Base-by-base conservation (phyloP, 2,113 vertebrate species). In the Natator depressus region DNA sequence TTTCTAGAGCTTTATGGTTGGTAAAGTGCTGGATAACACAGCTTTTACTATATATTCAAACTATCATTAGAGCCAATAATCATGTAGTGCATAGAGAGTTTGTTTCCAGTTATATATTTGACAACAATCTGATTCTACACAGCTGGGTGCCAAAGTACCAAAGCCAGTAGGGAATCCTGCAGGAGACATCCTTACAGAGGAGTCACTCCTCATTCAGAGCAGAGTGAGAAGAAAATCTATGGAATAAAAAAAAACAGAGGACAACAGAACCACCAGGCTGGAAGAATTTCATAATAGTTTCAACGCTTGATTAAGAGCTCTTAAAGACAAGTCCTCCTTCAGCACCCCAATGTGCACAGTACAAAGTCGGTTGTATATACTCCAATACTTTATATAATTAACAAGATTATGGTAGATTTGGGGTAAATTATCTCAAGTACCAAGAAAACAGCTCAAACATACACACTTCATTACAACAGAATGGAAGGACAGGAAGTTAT, bases 361-460 rank as follows among this genome's bases (percentile, higher is more conserved):
- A 16, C 80, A 47, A 42, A 49, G n/a, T 38, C 22, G 5, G 6
- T 4, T 80, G 85, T 72, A 42, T 20, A 46, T 59, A 87, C 29
- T 91, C 87, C 93, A 95, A 89, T 81, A 46, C 27, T 75, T 87
- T 17, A 91, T 24, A 89, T 16, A 51, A 72, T 93, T 94, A 89
- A 85, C 84, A 93, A 75, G 84, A 50, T 55, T 90, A 93, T 91
- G 84, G 4, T 4, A 84, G 79, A 62, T 54, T 87, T 82, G 72
- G 59, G 94, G 84, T 65, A 96, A 96, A 97, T 93, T 79, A 79
- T 46, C 62, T 96, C 92, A 86, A 84, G 83, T 87, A 80, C n/a
- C 78, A 89, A 80, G 47, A 85, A 72, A 84, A 78, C 78, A 0
- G 0, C 82, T 55, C 72, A 51, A 51, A 78, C 49, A 62, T 9